Conservation (phyloP, 2,113 vertebrate species). For the Xenopus laevis region DNA sequence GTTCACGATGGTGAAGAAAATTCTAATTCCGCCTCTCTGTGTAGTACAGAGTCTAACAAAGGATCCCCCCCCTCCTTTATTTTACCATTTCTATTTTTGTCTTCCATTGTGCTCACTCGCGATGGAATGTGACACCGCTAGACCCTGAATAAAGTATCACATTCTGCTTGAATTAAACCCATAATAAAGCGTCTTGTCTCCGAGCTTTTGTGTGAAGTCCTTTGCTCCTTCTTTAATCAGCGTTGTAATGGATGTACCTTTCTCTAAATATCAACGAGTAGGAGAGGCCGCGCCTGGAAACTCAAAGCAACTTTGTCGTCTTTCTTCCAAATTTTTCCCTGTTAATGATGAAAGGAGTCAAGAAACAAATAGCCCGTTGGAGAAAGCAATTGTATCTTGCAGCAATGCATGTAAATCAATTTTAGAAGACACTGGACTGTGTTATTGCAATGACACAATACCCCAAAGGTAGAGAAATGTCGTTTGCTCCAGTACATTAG, state of each 20-base stretch:
- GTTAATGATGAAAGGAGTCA: background rate
- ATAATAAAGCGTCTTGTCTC: background rate
- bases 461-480: slow-evolving; percentile 22
- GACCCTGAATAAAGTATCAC: background rate
- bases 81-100: background rate
- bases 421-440: slow-evolving; percentile 15
- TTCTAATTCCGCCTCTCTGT: too few relatives aligned
- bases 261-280: background rate
- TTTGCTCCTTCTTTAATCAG: background rate
- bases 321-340: background rate
- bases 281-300: background rate
- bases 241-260: background rate
- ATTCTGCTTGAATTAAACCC: background rate
- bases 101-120: background rate
- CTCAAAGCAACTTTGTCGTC: background rate
- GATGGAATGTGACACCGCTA: background rate
- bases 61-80: background rate
- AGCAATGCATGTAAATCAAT: slow-evolving; percentile 22
- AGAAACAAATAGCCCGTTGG: slow-evolving; percentile 1
- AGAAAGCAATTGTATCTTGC: background rate
- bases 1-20: too few relatives aligned
- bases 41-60: too few relatives aligned
- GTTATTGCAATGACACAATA: slow-evolving; percentile 18
- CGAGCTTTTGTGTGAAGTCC: background rate
- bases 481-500: slow-evolving; percentile 9